Base-by-base conservation (phyloP, 1,140 invertebrate genomes). In the Drosophila pachea region DNA sequence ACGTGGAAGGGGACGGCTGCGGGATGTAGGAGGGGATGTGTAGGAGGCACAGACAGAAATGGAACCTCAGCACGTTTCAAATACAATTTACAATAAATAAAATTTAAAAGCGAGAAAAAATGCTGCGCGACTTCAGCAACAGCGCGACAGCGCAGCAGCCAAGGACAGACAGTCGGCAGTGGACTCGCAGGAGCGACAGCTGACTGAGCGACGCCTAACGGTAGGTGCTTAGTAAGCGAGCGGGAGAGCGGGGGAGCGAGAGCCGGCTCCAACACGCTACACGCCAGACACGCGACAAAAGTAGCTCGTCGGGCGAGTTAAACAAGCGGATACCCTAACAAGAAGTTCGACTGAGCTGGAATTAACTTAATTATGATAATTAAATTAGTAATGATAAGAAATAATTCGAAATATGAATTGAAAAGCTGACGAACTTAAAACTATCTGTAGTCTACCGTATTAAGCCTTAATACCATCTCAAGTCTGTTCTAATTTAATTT, bases 41-140 rank as follows among this genome's bases (percentile, higher is more conserved):
- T 9, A 14, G 40, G 40, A 14, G 31, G 35, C 9, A 22, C 6
- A 33, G 45, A 56, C 43, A 55, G 62, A 73, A 86, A 81, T 78
- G 72, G 81, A 86, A 81, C 79, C 76, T 86, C 81, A 84, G 79
- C 79, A 86, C 81, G 81, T 86, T 86, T 84, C 81, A 79, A 84
- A 84, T 84, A 86, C 81, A 84, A 84, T 84, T 84, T 84, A 84
- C 79, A 84, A 84, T 84, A 84, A 84, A 84, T 84, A 84, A 84
- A 84, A 84, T 84, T 86, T 84, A 84, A 86, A 84, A 84, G 79
- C 79, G 77, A 76, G 73, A 60, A 71, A 77, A 81, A 75, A 73
- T 64, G 78, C 81, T 84, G 81, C 73, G 8, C 36, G 36, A n/a
- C n/a, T n/a, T n/a, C 36, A 38, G 36, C 38, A 40, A 8, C 38